Percentiles rank a stretch among this genome's conserved stretches.
Conservation (phyloP, 2,888 invertebrate species). For the Encarsia formosa region DNA sequence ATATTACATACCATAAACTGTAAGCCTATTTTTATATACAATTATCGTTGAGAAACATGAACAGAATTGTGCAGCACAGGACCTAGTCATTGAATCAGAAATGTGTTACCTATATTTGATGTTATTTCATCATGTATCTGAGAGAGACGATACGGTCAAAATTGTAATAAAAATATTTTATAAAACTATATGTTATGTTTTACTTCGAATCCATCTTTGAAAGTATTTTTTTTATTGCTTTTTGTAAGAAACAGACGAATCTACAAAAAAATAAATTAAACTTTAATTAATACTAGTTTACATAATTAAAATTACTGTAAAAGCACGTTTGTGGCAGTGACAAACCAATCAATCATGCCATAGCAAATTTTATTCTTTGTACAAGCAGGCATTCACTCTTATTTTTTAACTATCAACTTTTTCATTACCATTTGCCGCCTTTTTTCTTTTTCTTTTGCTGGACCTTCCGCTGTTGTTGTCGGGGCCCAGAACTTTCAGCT, state of each 20-base stretch:
- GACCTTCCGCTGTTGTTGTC: constrained; percentile 70
- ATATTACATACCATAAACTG: background rate
- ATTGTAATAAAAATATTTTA: constrained; percentile 31
- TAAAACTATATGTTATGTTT: constrained; percentile 26
- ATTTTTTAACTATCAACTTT: background rate
- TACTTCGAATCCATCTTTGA: constrained; percentile 17
- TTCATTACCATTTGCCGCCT: constrained; percentile 54
- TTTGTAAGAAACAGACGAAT: background rate
- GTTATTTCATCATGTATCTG: constrained; percentile 35
- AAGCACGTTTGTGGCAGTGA: constrained; percentile 10
- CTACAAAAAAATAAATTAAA: constrained; percentile 12
- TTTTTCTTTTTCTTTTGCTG: constrained; percentile 73
- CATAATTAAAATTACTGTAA: constrained; percentile 4
- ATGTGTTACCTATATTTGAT: constrained; percentile 45
- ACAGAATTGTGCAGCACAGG: constrained; percentile 41
- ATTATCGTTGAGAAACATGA: constrained; percentile 39
- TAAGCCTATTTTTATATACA: constrained; percentile 48
- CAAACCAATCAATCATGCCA: background rate
- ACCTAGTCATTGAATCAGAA: constrained; percentile 45
- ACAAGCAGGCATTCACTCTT: background rate
- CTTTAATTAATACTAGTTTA: constrained; percentile 1
- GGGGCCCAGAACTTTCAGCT: constrained; percentile 58
- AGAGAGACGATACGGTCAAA: constrained; percentile 9
- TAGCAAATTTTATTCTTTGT: constrained; percentile 4
- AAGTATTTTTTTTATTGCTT: constrained; percentile 13